These are phyloP conservation scores for Cantharis lateralis DNA, from an alignment of 2,888 invertebrate species.

Conservation along the genomic window DNA sequence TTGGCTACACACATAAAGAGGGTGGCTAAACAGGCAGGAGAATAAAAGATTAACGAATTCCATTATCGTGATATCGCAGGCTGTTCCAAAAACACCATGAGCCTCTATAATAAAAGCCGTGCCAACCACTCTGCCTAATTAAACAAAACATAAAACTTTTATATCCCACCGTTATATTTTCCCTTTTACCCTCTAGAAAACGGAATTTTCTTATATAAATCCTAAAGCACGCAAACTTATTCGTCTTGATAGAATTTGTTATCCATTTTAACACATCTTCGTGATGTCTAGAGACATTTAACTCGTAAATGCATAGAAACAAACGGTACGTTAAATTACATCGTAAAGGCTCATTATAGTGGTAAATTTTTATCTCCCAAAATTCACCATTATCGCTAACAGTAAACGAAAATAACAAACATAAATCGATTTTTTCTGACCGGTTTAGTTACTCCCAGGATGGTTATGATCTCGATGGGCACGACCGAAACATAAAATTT, in stretches of 20 bases:
- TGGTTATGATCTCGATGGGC: slow-evolving; percentile 12
- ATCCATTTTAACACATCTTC: slow-evolving; percentile 15
- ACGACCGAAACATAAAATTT: slow-evolving; percentile 18
- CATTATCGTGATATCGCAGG: slow-evolving; percentile 32
- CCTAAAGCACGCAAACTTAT: slow-evolving; percentile 21
- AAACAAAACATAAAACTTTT: slow-evolving; percentile 34
- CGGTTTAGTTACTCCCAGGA: slow-evolving; percentile 9
- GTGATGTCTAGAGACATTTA: slow-evolving; percentile 18
- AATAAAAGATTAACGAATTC: slow-evolving; percentile 34
- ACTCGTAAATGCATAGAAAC: slow-evolving; percentile 7
- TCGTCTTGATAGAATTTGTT: slow-evolving; percentile 23
- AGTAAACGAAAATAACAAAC: not conserved
- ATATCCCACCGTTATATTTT: slow-evolving; percentile 31
- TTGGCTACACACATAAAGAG: slow-evolving; percentile 20
- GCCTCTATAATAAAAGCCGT: slow-evolving; percentile 30
- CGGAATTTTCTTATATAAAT: slow-evolving; percentile 26
- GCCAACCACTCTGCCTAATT: slow-evolving; percentile 34
- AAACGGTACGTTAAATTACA: slow-evolving; percentile 2
- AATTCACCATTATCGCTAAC: slow-evolving; percentile 1
- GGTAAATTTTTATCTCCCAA: not conserved
- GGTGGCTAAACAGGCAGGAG: slow-evolving; percentile 21
- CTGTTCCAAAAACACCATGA: slow-evolving; percentile 30
- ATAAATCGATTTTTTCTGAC: slow-evolving; percentile 7
- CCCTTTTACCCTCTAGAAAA: slow-evolving; percentile 9
- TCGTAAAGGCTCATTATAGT: not conserved